Evolutionary conservation across 2,113 vertebrate species (phyloP).

Genomic region (Pheucticus melanocephalus): DNA sequence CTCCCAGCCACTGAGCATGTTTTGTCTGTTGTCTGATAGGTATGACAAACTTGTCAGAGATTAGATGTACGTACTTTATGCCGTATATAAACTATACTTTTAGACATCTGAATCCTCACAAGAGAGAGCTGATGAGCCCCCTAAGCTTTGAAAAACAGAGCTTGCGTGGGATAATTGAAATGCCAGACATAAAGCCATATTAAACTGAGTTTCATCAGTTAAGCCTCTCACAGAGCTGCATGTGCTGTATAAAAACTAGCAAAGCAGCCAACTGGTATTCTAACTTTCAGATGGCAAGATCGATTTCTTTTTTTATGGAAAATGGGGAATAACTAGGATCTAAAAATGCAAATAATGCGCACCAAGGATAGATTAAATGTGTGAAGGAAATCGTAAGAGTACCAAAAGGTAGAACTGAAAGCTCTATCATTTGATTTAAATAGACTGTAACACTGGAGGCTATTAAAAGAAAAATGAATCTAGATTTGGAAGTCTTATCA

Average conservation of each 20-base stretch:
- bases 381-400: background rate
- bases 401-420: background rate
- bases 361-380: background rate
- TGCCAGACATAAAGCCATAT: constrained; percentile 32
- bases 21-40: background rate
- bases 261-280: background rate
- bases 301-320: background rate
- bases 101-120: background rate
- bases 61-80: background rate
- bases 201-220: constrained; percentile 14
- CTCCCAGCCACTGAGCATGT: background rate
- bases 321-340: background rate
- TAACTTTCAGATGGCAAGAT: background rate
- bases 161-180: constrained; percentile 4
- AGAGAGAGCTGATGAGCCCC: background rate
- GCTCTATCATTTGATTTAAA: background rate
- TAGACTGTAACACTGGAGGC: background rate
- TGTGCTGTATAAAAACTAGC: background rate
- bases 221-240: background rate
- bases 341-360: background rate
- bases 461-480: background rate
- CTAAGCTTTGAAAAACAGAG: constrained; percentile 18
- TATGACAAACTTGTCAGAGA: background rate
- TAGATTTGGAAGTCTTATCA: background rate
- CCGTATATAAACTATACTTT: background rate